Evolutionary conservation across 2,113 vertebrate species (phyloP).

Genomic region (Corynorhinus townsendii): DNA sequence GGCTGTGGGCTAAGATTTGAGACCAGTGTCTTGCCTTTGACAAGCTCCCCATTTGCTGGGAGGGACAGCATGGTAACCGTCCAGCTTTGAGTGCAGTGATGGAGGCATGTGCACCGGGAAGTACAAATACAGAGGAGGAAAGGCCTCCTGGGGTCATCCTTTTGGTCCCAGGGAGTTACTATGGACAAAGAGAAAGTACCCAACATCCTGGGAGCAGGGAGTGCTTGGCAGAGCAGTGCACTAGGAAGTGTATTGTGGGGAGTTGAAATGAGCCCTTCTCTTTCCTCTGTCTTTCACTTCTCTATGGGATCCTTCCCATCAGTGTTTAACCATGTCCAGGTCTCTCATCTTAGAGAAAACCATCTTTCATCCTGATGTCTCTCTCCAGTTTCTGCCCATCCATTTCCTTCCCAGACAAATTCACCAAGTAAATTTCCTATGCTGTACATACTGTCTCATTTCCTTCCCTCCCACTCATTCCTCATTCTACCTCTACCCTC

Average conservation of each 20-base stretch:
- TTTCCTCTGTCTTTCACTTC: neutral
- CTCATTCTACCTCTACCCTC: neutral
- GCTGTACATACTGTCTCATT: neutral
- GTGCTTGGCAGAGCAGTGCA: neutral
- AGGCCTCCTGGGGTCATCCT: neutral
- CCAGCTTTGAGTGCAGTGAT: neutral
- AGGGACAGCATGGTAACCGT: neutral
- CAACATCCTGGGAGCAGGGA: too few relatives aligned
- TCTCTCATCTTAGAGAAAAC: neutral
- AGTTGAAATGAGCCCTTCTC: neutral
- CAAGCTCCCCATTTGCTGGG: neutral
- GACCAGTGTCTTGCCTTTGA: neutral
- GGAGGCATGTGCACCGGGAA: neutral
- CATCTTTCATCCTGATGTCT: neutral
- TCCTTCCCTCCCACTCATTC: neutral
- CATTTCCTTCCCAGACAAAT: neutral
- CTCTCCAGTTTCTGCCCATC: neutral
- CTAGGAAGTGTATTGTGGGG: neutral
- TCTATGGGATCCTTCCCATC: neutral
- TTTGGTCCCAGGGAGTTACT: neutral
- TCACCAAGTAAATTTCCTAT: neutral
- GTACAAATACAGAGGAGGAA: neutral
- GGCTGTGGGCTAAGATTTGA: neutral
- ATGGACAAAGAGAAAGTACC: neutral
- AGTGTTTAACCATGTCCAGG: neutral